These are phyloP conservation scores for Pediacus dermestoides DNA, from an alignment of 2,888 invertebrate genomes.

Conservation along the genomic window DNA sequence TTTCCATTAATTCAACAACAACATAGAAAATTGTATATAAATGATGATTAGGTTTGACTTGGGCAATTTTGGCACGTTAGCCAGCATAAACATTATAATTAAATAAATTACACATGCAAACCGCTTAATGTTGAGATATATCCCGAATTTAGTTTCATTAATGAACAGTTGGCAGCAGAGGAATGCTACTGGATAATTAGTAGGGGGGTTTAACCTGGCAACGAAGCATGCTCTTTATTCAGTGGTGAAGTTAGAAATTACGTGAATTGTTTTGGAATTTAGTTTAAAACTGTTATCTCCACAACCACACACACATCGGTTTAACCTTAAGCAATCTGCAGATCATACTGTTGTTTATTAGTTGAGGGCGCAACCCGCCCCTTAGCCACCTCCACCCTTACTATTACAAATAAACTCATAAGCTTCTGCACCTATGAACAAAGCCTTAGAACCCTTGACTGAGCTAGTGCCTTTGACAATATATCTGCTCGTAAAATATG, in stretches of 20 bases:
- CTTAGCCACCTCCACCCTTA: too few relatives aligned
- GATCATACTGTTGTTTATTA: too few relatives aligned
- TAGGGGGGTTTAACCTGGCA: conserved; percentile 24
- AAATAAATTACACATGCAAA: conserved; percentile 19
- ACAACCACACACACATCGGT: conserved; percentile 18
- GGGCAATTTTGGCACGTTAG: conserved; percentile 13
- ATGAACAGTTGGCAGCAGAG: conserved; percentile 18
- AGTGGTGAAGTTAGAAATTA: conserved; percentile 23
- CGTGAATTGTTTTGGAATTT: conserved; percentile 28
- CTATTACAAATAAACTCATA: too few relatives aligned
- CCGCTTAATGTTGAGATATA: conserved; percentile 19
- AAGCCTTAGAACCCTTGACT: too few relatives aligned
- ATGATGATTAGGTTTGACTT: too few relatives aligned
- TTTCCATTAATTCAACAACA: too few relatives aligned
- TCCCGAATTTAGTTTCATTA: conserved; percentile 22
- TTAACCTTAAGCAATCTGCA: too few relatives aligned
- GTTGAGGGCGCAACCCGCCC: too few relatives aligned
- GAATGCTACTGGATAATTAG: conserved; percentile 26
- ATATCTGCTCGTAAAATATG: too few relatives aligned
- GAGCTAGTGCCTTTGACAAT: too few relatives aligned
- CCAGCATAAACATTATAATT: conserved; percentile 18
- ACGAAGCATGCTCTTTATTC: conserved; percentile 23
- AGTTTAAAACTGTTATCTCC: conserved; percentile 26
- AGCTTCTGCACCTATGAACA: too few relatives aligned
- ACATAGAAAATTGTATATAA: too few relatives aligned